Evolutionary conservation across 2,888 invertebrate species (phyloP), one percentile per base, ranked within the genome.

Genomic region (Norana najaformis): DNA sequence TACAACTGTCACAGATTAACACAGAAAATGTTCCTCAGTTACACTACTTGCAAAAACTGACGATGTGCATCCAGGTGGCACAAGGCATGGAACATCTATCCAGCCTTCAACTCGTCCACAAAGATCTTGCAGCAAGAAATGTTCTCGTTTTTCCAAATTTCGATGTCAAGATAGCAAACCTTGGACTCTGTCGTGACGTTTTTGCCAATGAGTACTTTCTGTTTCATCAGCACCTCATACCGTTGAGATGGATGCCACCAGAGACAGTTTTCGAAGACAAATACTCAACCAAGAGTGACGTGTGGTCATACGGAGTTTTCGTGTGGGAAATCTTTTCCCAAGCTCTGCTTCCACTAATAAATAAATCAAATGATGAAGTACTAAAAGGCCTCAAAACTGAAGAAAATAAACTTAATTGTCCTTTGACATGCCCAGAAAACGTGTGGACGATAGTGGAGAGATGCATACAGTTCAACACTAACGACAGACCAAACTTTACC

Each of bases 81-180:
- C 95, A 96, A 5, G 98, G 97, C 47, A 96, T 97, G 96, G 97
- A 97, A 94, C 96, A 97, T 92, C 95, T 97, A 90, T 96, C 97
- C 93, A 95, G 97, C 93, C 95, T 89, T n/a, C 88, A 90, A 37
- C 96, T 97, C 93, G 97, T 97, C 34, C 98, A 98, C 95, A 96
- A 97, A 93, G 98, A 99, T 95, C 96, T 99, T 93, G 98, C 98
- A 3, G 97, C 98, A 0, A 96, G 98, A n/a, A 98, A 98, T 95
- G 97, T 98, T 94, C 96, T 98, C 91, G 97, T 98, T 91, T 97
- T 97, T 0, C 94, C 95, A 35, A 97, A 97, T 36, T 96, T 98
- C 53, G 96, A 96, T 82, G 96, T 98, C 39, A 98, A 98, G 95
- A 96, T 98, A 90, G 97, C 97, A 88, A 97, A 96, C 95, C 96